phyloP scores from a whole-genome alignment of 1,140 invertebrate species.

The Acromyrmex heyeri region DNA sequence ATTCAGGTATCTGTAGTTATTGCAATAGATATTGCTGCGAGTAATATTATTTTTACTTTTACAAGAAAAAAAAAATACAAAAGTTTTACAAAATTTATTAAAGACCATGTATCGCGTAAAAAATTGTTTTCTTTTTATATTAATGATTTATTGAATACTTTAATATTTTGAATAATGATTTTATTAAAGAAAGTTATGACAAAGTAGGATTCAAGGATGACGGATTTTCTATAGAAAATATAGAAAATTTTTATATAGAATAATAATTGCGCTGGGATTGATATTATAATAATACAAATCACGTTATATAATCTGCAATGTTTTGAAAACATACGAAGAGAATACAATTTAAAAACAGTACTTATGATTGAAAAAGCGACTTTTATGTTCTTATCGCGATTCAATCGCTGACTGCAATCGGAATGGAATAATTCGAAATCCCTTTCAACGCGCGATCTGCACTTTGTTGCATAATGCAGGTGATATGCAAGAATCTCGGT shows the following conservation, averaged over 20 bases:
- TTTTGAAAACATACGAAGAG: background rate
- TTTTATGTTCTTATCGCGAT: background rate
- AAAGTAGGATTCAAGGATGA: background rate
- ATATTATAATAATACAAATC: constrained; percentile 17
- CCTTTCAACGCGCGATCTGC: background rate
- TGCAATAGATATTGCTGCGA: background rate
- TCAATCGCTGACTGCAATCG: background rate
- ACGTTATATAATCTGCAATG: background rate
- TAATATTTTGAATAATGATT: background rate
- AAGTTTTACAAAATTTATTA: background rate
- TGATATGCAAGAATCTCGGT: background rate
- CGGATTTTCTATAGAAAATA: background rate
- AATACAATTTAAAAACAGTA: background rate
- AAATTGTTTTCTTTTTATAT: background rate
- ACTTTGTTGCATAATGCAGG: constrained; percentile 46
- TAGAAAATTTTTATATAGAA: background rate
- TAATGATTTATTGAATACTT: background rate
- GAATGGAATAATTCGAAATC: constrained; percentile 35
- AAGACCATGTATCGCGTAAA: background rate
- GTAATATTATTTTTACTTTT: background rate
- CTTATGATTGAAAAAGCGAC: background rate
- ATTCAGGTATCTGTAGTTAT: background rate
- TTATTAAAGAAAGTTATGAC: background rate
- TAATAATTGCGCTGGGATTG: background rate
- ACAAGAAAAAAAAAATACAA: background rate